A percentile compares a stretch with the other conserved stretches of the same genome.
These are phyloP conservation scores for Elysia crispata DNA, from an alignment of 2,888 invertebrate species.

Conservation along the genomic window DNA sequence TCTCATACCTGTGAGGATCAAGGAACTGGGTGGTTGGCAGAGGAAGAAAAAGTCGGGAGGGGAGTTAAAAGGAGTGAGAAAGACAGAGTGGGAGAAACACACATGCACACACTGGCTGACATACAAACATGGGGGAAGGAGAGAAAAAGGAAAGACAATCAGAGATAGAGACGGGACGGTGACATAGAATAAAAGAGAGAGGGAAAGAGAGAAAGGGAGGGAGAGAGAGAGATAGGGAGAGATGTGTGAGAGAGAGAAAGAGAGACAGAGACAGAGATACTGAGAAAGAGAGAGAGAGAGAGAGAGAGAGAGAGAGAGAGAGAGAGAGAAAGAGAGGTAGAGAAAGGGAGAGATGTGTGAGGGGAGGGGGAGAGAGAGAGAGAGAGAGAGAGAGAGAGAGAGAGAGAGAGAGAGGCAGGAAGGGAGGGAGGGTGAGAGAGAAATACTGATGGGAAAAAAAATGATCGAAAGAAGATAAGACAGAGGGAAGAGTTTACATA, in stretches of 20 bases:
- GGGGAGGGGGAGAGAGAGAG: neutral
- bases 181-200: neutral
- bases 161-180: neutral
- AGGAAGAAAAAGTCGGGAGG: too few species aligned
- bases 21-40: too few species aligned
- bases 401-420: neutral
- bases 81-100: too few species aligned
- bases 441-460: neutral
- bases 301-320: slow-evolving; percentile 13
- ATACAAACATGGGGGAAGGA: too few species aligned
- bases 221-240: neutral
- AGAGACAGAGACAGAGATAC: neutral
- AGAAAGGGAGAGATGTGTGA: neutral
- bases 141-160: too few species aligned
- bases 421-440: neutral
- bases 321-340: neutral
- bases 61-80: too few species aligned
- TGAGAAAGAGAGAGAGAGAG: neutral
- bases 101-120: too few species aligned
- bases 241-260: too few species aligned
- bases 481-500: neutral
- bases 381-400: slow-evolving; percentile 16
- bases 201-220: slow-evolving; percentile 15
- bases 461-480: neutral
- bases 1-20: too few species aligned